Evolutionary conservation across 2,797 vertebrate species (phyloP), one percentile per base, ranked within the genome.

Genomic region (Neoniphon sammara): DNA sequence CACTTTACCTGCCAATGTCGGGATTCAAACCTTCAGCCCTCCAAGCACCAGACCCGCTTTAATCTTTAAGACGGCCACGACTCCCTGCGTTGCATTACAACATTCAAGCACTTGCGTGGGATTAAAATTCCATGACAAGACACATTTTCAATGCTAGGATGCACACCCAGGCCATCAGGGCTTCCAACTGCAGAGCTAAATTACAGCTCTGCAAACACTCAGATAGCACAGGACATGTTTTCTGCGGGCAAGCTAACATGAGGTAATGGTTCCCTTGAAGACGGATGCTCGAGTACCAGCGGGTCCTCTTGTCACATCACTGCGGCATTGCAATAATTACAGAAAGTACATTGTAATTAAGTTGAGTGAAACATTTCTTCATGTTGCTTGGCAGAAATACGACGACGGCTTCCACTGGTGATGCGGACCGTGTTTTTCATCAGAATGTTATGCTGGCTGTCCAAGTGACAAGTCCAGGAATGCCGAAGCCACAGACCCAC

Each of bases 391-490:
- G 71, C 69, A 78, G 69, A 81, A 75, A 62, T 36, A 70, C 2
- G 27, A 64, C 8, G 57, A 50, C 30, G 67, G 58, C 56, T 78
- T 75, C 73, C 72, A 34, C 64, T 0, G 61, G 60, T 55, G 64
- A 86, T 81, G 82, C 20, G 64, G 80, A 63, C 66, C 12, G 14
- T 66, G 73, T 82, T 84, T 79, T 86, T 84, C 86, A 85, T 91
- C 88, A 84, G 65, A 83, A 81, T 73, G 74, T 73, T 64, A 50
- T 81, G 82, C 67, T 82, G 87, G 85, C 67, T 52, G 67, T 85
- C 49, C 50, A 62, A 86, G 79, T 90, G 86, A 89, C 84, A 80
- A 83, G 80, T 89, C 80, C 83, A 69, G 80, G 88, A 87, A 88
- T 76, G 79, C 57, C 20, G 9, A 60, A 75, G 75, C 89, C 89